A percentile compares a stretch with the other conserved stretches of the same genome.
phyloP scores from a whole-genome alignment of 2,888 invertebrate species.

The Heterodera filipjevi region DNA sequence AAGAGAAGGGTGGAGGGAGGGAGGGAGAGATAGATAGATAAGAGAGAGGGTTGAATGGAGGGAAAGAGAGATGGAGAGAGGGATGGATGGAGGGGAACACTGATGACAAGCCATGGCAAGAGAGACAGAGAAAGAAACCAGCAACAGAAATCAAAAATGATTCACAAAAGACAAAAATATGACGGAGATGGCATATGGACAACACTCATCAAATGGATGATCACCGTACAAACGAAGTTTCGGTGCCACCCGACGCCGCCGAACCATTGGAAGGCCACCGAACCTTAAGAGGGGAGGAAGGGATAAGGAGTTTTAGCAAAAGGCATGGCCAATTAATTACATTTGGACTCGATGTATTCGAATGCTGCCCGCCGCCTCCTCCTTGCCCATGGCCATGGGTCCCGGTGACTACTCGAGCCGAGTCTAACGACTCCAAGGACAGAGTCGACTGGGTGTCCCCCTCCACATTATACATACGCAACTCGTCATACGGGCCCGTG shows the following conservation, averaged over 20 bases:
- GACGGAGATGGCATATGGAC: conserved; percentile 2
- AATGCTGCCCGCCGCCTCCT: background rate
- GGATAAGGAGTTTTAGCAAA: background rate
- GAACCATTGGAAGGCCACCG: conserved; percentile 28
- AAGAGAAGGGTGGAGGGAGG: no score
- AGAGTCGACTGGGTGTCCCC: conserved; percentile 68
- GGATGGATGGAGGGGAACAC: no score
- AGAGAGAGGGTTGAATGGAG: background rate
- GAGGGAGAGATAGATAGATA: no score
- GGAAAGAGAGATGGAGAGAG: background rate
- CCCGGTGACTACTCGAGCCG: conserved; percentile 34
- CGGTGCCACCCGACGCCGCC: conserved; percentile 21
- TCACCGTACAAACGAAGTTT: conserved; percentile 28
- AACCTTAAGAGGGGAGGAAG: conserved; percentile 1
- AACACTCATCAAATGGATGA: background rate
- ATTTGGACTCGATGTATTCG: background rate
- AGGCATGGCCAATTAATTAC: background rate
- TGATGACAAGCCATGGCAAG: conserved; percentile 14
- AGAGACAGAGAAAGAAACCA: background rate
- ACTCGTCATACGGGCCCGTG: conserved; percentile 96
- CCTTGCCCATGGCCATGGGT: background rate
- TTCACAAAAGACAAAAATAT: background rate
- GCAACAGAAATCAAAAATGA: background rate
- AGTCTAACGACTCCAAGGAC: conserved; percentile 60
- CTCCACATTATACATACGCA: conserved; percentile 97